Conservation (phyloP, 1,140 invertebrate species). For the Elymnias hypermnestra region DNA sequence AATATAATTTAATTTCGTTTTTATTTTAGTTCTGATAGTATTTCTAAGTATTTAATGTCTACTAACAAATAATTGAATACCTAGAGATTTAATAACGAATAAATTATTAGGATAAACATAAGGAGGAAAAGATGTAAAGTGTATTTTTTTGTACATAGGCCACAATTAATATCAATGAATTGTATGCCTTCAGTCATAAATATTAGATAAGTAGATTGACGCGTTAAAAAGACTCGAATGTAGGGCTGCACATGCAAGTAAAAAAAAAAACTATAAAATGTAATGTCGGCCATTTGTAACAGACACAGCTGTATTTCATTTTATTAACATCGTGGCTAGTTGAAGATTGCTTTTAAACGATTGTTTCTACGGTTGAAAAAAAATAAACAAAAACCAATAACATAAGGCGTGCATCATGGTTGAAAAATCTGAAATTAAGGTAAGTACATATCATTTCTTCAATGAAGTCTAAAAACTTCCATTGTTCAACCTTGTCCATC, state of each 20-base stretch:
- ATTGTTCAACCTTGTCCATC: slow-evolving; percentile 56
- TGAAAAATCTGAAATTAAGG: slow-evolving; percentile 48
- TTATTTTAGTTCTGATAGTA: too few relatives aligned
- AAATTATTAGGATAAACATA: too few relatives aligned
- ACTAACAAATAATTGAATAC: too few relatives aligned
- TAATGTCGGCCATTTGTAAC: slow-evolving; percentile 40
- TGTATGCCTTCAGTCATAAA: too few relatives aligned
- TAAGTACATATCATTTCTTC: slow-evolving; percentile 23
- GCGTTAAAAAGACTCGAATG: too few relatives aligned
- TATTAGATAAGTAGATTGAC: too few relatives aligned
- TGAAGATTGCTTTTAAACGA: background rate
- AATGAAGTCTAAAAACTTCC: slow-evolving; percentile 28
- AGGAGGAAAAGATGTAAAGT: too few relatives aligned
- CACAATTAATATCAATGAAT: too few relatives aligned
- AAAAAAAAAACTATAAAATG: background rate
- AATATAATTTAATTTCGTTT: too few relatives aligned
- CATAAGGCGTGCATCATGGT: slow-evolving; percentile 31
- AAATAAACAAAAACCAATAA: slow-evolving; percentile 1
- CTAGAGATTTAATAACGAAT: background rate
- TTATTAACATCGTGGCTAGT: slow-evolving; percentile 15
- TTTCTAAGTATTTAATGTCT: too few relatives aligned
- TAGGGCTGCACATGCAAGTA: too few relatives aligned
- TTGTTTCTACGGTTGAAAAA: slow-evolving; percentile 3
- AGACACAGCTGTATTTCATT: slow-evolving; percentile 39
- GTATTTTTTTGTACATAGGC: too few relatives aligned